Evolutionary conservation across 2,113 vertebrate species (phyloP), one percentile per base, ranked within the genome.

Genomic region (Chascanopsetta lugubris): DNA sequence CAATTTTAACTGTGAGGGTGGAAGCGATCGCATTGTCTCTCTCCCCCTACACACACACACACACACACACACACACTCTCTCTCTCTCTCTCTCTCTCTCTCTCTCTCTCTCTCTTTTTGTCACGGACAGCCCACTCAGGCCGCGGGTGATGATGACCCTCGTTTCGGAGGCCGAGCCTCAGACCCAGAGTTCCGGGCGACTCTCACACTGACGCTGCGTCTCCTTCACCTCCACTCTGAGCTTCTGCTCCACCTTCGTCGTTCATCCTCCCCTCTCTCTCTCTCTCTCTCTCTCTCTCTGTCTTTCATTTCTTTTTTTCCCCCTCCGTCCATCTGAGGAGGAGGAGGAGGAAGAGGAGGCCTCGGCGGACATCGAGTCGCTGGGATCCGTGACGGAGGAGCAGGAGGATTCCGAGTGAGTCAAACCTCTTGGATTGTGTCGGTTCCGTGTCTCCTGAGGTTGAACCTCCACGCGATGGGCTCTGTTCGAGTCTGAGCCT

Each of bases 121-220:
- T 84, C 76, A 65, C 47, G 32, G 22, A 11, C 81, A 42, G 77
- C 86, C 83, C 86, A 85, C 85, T 86, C 84, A 38, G 66, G 77
- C 76, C 78, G 64, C 67, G 83, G 83, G 72, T 77, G 81, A 75
- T 24, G 81, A 64, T 79, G 83, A 84, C 79, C 83, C 86, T 73
- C 69, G n/a, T 72, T 72, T 73, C 47, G 22, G 53, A 70, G 68
- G 75, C 53, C 72, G 50, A 75, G 60, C 25, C 76, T 40, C 36
- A 51, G 62, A 72, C 24, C 70, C 61, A 55, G 74, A 79, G 65
- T 67, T 76, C 70, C 55, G 51, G 69, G 56, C 40, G 64, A 78
- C 66, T 59, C 18, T 22, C 12, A 20, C 6, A 30, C 26, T 1
- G 22, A 54, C 55, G 42, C 13, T 3, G 18, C 5, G 3, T 40